These are phyloP conservation scores for Drosophila dives DNA, from an alignment of 2,888 invertebrate species.

Conservation along the genomic window DNA sequence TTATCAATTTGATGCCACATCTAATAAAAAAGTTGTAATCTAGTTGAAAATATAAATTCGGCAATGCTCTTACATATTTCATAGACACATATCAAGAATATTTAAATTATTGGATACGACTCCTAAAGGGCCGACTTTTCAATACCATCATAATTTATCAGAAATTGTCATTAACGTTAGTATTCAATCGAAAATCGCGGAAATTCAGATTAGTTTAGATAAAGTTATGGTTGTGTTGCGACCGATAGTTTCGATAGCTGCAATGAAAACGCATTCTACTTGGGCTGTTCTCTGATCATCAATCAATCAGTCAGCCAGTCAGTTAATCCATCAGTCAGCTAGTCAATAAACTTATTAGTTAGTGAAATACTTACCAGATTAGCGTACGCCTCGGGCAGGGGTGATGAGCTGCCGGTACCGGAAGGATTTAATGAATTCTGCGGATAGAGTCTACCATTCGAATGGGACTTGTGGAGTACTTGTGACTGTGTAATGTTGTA, in stretches of 20 bases:
- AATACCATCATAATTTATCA: background rate
- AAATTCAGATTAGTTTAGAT: background rate
- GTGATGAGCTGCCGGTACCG: conserved; percentile 59
- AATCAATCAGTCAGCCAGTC: background rate
- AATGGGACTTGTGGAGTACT: conserved; percentile 68
- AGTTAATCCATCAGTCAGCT: background rate
- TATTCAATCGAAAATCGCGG: background rate
- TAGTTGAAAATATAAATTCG: background rate
- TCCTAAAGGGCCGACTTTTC: background rate
- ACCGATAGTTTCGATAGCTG: background rate
- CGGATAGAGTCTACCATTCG: conserved; percentile 69
- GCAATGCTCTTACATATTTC: background rate
- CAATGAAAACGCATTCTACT: background rate
- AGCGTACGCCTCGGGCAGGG: conserved; percentile 54
- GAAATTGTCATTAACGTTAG: background rate
- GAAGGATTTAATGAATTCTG: conserved; percentile 36
- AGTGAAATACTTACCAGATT: conserved; percentile 57
- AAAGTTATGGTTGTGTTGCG: background rate
- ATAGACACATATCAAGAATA: background rate
- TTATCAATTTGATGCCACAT: background rate
- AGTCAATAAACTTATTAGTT: background rate
- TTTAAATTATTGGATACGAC: background rate
- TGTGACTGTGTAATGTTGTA: conserved; percentile 77
- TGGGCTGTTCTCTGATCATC: background rate
- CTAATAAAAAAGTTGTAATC: background rate